Evolutionary conservation across 2,113 vertebrate genomes (phyloP).

Genomic region (Bufo bufo): DNA sequence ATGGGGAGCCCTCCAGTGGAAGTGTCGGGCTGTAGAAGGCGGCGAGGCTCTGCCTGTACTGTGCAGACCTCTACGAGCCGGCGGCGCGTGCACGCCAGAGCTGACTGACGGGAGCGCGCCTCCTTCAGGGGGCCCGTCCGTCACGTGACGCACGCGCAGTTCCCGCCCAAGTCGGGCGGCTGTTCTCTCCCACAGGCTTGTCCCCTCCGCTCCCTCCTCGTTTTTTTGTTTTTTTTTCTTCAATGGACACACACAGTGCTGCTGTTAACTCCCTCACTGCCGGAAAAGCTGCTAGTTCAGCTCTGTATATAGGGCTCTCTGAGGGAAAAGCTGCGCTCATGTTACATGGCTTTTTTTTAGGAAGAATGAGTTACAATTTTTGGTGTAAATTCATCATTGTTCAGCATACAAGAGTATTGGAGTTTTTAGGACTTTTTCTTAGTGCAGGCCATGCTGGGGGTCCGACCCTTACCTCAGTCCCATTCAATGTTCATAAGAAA

Average conservation of each 20-base stretch:
- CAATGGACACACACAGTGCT: slow-evolving; percentile 67
- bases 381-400: too few relatives aligned
- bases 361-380: too few relatives aligned
- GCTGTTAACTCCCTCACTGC: slow-evolving; percentile 61
- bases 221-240: slow-evolving; percentile 67
- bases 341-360: too few relatives aligned
- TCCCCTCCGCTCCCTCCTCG: slow-evolving; percentile 55
- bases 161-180: slow-evolving; percentile 40
- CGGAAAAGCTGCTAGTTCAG: not conserved
- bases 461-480: too few relatives aligned
- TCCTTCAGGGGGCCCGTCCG: not conserved
- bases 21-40: not conserved
- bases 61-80: not conserved
- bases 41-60: not conserved
- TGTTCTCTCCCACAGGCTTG: not conserved
- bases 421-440: too few relatives aligned
- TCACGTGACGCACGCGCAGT: slow-evolving; percentile 61
- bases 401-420: too few relatives aligned
- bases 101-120: not conserved
- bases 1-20: not conserved
- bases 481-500: too few relatives aligned
- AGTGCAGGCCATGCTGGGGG: too few relatives aligned
- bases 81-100: not conserved
- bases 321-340: too few relatives aligned
- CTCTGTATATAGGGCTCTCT: not conserved